Conservation (phyloP, 2,888 invertebrate genomes). For the Camponotus fellah region DNA sequence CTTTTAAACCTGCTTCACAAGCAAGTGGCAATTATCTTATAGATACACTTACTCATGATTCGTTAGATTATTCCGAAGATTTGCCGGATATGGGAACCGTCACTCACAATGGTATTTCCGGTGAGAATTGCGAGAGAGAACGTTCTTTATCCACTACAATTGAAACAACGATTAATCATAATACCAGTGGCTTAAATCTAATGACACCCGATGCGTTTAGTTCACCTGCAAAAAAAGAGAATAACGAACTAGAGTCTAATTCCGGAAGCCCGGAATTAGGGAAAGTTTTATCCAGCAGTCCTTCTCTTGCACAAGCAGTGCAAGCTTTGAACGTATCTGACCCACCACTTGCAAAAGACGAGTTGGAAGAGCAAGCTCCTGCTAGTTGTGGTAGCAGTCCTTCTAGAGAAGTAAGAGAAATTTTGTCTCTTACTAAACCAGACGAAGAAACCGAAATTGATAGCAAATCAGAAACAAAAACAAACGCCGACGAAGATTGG, state of each 20-base stretch:
- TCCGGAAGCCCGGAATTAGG: constrained; percentile 81
- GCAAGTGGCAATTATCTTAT: constrained; percentile 76
- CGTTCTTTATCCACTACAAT: constrained; percentile 82
- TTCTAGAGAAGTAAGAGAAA: constrained; percentile 96
- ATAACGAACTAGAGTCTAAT: constrained; percentile 82
- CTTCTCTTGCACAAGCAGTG: constrained; percentile 81
- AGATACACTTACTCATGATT: constrained; percentile 81
- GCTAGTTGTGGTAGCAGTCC: constrained; percentile 96
- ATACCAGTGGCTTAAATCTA: constrained; percentile 88
- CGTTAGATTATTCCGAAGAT: constrained; percentile 81
- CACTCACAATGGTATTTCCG: constrained; percentile 81
- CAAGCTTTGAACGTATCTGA: constrained; percentile 81
- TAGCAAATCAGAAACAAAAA: constrained; percentile 74
- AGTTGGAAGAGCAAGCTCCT: constrained; percentile 82
- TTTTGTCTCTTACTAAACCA: constrained; percentile 90
- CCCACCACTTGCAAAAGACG: constrained; percentile 79
- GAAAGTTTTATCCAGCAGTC: constrained; percentile 80
- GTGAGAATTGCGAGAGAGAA: constrained; percentile 81
- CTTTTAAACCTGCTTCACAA: constrained; percentile 86
- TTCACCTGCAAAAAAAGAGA: constrained; percentile 87
- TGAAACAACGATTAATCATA: constrained; percentile 81
- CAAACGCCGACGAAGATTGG: constrained; percentile 83
- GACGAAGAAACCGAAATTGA: constrained; percentile 79
- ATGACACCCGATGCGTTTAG: constrained; percentile 96
- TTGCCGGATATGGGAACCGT: constrained; percentile 77